These are phyloP conservation scores for Macrobrachium nipponense DNA, from an alignment of 1,140 invertebrate genomes.

Conservation along the genomic window DNA sequence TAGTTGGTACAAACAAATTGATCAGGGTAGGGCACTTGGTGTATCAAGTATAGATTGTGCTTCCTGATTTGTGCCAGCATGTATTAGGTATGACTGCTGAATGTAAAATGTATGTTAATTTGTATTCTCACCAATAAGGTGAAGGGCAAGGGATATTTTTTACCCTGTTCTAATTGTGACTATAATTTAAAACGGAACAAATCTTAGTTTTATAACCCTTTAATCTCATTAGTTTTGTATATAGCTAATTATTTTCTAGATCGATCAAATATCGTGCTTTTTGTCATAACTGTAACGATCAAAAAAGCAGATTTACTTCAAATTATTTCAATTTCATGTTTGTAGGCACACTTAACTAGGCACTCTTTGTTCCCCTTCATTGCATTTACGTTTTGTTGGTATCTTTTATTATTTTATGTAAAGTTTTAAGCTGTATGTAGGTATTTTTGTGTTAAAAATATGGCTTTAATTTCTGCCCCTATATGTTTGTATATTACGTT, in stretches of 20 bases:
- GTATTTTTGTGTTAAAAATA: constrained; percentile 18
- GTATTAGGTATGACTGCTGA: constrained; percentile 31
- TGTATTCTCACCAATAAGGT: constrained; percentile 5
- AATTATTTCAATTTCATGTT: constrained; percentile 10
- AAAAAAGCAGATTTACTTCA: background rate
- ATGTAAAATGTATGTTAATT: constrained; percentile 12
- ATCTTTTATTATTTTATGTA: constrained; percentile 34
- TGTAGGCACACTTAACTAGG: constrained; percentile 3
- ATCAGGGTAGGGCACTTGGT: background rate
- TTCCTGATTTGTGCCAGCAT: constrained; percentile 30
- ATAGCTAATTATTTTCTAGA: constrained; percentile 20
- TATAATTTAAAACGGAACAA: constrained; percentile 27
- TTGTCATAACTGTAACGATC: background rate
- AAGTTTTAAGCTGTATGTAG: constrained; percentile 35
- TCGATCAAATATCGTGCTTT: background rate
- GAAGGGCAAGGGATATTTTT: background rate
- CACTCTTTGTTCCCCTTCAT: constrained; percentile 1
- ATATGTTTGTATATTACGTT: constrained; percentile 12
- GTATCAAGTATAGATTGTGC: background rate
- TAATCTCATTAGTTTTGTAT: constrained; percentile 47
- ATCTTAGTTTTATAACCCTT: constrained; percentile 7
- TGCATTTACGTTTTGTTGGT: constrained; percentile 27
- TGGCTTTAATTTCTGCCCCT: constrained; percentile 39
- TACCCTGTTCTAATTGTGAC: background rate
- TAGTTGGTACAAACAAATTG: constrained; percentile 28